A percentile compares a stretch with the other conserved stretches of the same genome.
These are phyloP conservation scores for Gryon sp. DNA, from an alignment of 1,140 invertebrate genomes.

Conservation along the genomic window DNA sequence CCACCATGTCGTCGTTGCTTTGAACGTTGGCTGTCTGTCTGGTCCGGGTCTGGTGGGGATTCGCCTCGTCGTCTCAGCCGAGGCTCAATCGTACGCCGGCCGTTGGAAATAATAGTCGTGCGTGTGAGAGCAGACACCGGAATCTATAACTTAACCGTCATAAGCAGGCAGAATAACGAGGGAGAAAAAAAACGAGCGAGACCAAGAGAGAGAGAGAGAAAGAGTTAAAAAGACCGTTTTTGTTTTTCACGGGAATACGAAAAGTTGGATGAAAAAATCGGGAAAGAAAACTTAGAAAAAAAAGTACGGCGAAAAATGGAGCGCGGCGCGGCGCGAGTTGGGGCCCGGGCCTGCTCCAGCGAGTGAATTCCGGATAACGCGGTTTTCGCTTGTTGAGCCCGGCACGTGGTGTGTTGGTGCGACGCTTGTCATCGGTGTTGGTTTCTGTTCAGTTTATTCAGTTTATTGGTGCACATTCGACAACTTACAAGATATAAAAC, in stretches of 20 bases:
- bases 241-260: too few relatives aligned
- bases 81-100: constrained; percentile 71
- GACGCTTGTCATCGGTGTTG: constrained; percentile 1
- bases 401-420: constrained; percentile 8
- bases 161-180: background rate
- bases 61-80: constrained; percentile 21
- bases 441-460: constrained; percentile 16
- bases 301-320: too few relatives aligned
- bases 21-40: constrained; percentile 4
- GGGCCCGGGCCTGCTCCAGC: constrained; percentile 2
- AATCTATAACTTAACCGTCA: background rate
- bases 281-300: too few relatives aligned
- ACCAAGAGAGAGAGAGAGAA: background rate
- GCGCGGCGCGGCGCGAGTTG: constrained; percentile 2
- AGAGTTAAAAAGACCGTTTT: too few relatives aligned
- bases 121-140: constrained; percentile 15
- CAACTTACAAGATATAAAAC: background rate
- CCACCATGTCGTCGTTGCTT: background rate
- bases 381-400: too few relatives aligned
- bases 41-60: constrained; percentile 17
- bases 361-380: background rate
- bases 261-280: too few relatives aligned
- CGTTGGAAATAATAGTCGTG: constrained; percentile 65
- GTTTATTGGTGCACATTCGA: too few relatives aligned
- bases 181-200: background rate